Evolutionary conservation across 2,797 vertebrate genomes (phyloP), one percentile per base, ranked within the genome.

Genomic region (Pyrocephalus nanus): DNA sequence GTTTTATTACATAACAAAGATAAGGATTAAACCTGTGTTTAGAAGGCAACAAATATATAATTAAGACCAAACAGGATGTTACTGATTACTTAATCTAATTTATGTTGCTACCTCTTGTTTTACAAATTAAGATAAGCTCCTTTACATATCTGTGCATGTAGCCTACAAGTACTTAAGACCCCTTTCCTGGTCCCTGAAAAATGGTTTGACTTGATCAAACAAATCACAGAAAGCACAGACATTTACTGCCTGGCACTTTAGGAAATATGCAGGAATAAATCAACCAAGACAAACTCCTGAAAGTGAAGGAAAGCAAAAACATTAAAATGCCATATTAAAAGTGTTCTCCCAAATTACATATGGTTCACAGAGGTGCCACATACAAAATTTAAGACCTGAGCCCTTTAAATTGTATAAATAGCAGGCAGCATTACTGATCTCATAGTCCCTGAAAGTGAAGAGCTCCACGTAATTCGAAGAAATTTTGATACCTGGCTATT

Each of bases 241-340:
- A 55, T 88, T 89, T 79, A 92, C 54, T 69, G 71, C 80, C 75
- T 75, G 54, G 20, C 43, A 85, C 81, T 95, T 93, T 1, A 84
- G 86, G 78, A 96, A 91, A 87, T 53, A 92, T 2, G 42, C 48
- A 73, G 48, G 80, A 94, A 91, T 91, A 94, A 95, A 89, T 83
- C 89, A 93, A 19, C 26, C 78, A 75, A 71, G 92, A 66, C 74
- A 93, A 94, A 86, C 48, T 66, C 71, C 42, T 47, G 50, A 18
- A 72, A 91, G 26, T 22, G 54, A 96, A 87, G 50, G 57, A 90
- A 94, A 93, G 83, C 83, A 92, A 71, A 95, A 80, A 69, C 85
- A 92, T 88, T 92, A 93, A 92, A 87, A 84, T 82, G 90, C 92
- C 83, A 77, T 38, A 85, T 90, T 91, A 84, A 87, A 96, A 95